These are phyloP conservation scores for Trypoxylus dichotomus DNA, from an alignment of 1,140 invertebrate species.

Conservation along the genomic window DNA sequence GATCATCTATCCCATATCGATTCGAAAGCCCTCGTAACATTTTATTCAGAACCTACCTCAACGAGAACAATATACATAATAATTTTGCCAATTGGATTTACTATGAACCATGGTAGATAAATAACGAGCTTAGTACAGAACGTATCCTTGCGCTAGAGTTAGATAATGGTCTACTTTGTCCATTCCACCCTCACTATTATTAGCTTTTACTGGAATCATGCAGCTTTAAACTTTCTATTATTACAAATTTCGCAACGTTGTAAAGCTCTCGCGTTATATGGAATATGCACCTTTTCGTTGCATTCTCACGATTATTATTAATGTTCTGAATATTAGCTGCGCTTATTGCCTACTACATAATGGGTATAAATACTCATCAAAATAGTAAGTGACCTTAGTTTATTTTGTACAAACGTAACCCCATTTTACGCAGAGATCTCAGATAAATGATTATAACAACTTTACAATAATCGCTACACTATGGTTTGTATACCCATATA, in stretches of 20 bases:
- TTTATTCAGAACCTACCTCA: too few relatives aligned
- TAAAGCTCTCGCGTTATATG: not conserved
- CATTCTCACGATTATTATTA: not conserved
- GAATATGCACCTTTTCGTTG: not conserved
- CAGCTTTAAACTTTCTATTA: constrained; percentile 5
- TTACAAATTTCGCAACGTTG: not conserved
- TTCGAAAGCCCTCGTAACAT: too few relatives aligned
- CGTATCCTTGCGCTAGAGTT: not conserved
- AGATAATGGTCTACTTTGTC: not conserved
- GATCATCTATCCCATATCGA: too few relatives aligned
- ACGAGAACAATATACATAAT: not conserved
- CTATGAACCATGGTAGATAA: not conserved
- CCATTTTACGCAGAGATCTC: too few relatives aligned
- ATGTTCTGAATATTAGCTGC: not conserved
- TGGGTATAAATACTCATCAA: too few relatives aligned
- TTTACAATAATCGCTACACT: too few relatives aligned
- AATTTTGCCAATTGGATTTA: not conserved
- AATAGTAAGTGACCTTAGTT: too few relatives aligned
- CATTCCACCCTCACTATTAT: not conserved
- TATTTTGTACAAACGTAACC: too few relatives aligned
- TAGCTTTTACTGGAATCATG: not conserved
- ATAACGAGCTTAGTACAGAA: not conserved
- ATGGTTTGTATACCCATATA: too few relatives aligned
- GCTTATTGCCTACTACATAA: too few relatives aligned
- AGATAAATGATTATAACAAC: too few relatives aligned